Evolutionary conservation across 2,113 vertebrate species (phyloP).

Genomic region (Microcebus lehilahytsara): DNA sequence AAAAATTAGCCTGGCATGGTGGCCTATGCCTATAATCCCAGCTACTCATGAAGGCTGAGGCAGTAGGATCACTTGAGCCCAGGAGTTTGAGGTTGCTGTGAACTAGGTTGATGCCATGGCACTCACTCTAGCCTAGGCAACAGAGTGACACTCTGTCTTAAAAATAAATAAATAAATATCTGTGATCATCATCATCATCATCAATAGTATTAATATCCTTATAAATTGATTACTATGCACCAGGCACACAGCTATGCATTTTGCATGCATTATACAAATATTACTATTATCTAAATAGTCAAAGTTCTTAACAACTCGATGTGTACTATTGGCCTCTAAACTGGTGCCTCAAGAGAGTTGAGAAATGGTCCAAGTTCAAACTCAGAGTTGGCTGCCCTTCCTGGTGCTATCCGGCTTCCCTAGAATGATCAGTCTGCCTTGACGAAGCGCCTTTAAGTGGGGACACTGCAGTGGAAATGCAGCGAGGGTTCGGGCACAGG

Average conservation of each 20-base stretch:
- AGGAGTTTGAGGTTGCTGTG: no score
- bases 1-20: no score
- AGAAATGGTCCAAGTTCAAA: neutral
- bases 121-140: no score
- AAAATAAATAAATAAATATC: neutral
- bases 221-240: no score
- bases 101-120: no score
- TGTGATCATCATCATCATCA: neutral
- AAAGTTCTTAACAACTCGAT: neutral
- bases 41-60: no score
- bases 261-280: neutral
- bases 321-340: neutral
- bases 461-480: fast-evolving
- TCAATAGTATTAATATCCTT: neutral
- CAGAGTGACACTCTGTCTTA: no score
- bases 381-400: neutral
- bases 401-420: fast-evolving
- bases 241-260: neutral
- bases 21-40: fast-evolving
- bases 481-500: fast-evolving
- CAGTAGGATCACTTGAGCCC: no score
- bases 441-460: neutral
- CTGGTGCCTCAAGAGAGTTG: neutral
- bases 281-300: neutral
- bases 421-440: fast-evolving